Percentiles rank a stretch among this genome's conserved stretches.
Evolutionary conservation across 2,113 vertebrate species (phyloP).

Genomic region (Takifugu flavidus): DNA sequence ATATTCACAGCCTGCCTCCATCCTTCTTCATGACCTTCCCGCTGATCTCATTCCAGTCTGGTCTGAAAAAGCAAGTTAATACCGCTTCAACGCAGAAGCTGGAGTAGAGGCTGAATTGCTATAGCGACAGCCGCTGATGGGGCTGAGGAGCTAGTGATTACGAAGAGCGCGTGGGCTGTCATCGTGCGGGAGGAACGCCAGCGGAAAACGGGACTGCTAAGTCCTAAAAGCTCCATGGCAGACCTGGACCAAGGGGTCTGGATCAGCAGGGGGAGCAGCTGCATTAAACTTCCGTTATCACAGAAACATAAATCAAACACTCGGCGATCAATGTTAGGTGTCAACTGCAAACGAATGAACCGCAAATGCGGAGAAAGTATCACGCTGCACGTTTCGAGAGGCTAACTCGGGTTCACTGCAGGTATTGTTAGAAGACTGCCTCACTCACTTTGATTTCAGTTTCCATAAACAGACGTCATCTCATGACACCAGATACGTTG

Average conservation of each 20-base stretch:
- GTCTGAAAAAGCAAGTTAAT: slow-evolving; percentile 12
- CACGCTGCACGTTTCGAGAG: background rate
- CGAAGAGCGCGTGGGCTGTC: slow-evolving; percentile 23
- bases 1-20: slow-evolving; percentile 25
- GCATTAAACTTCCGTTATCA: slow-evolving; percentile 13
- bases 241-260: background rate
- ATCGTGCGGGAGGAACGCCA: slow-evolving; percentile 28
- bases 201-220: slow-evolving; percentile 47
- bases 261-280: slow-evolving; percentile 33
- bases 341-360: background rate
- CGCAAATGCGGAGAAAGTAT: background rate
- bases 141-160: slow-evolving; percentile 10
- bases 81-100: background rate
- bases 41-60: slow-evolving; percentile 22
- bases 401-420: no score
- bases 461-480: background rate
- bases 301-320: slow-evolving; percentile 7
- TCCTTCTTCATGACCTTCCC: slow-evolving; percentile 29
- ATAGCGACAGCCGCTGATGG: slow-evolving; percentile 11
- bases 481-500: no score
- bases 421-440: no score
- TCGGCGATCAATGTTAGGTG: background rate
- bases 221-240: slow-evolving; percentile 35
- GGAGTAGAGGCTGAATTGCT: background rate
- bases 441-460: background rate